Evolutionary conservation across 2,113 vertebrate species (phyloP).

Genomic region (Rhinolophus ferrumequinum): DNA sequence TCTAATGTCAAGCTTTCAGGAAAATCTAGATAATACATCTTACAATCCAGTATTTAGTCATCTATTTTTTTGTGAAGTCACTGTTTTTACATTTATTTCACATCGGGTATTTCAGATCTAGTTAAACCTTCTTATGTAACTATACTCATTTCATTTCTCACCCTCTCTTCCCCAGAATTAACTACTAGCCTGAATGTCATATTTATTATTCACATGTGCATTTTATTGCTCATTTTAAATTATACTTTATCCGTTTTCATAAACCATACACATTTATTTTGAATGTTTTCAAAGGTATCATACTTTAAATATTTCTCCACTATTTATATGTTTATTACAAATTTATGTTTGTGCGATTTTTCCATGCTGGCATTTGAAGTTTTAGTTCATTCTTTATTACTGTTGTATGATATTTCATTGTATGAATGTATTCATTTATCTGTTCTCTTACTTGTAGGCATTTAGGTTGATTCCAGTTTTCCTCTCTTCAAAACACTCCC

Average conservation of each 20-base stretch:
- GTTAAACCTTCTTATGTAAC: not conserved
- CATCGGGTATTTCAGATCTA: not conserved
- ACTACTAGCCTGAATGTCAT: not conserved
- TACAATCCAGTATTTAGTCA: not conserved
- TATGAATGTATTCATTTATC: not conserved
- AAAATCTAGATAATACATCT: not conserved
- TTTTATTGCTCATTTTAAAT: conserved; percentile 32
- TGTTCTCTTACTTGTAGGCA: not conserved
- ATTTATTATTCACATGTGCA: conserved; percentile 19
- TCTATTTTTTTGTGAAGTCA: not conserved
- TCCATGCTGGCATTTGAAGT: not conserved
- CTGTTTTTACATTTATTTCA: not conserved
- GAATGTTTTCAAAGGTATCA: not conserved
- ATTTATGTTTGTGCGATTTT: not conserved
- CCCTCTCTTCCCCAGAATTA: not conserved
- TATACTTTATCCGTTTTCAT: not conserved
- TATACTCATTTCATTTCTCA: not conserved
- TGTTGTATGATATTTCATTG: not conserved
- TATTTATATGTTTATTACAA: not conserved
- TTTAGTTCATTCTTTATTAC: not conserved
- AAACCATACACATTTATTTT: not conserved
- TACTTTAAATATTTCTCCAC: conserved; percentile 6
- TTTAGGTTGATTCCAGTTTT: not conserved
- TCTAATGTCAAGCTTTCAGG: not conserved
- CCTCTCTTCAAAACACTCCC: not conserved